These are phyloP conservation scores for Oithona nana DNA, from an alignment of 2,888 invertebrate species.

Conservation along the genomic window DNA sequence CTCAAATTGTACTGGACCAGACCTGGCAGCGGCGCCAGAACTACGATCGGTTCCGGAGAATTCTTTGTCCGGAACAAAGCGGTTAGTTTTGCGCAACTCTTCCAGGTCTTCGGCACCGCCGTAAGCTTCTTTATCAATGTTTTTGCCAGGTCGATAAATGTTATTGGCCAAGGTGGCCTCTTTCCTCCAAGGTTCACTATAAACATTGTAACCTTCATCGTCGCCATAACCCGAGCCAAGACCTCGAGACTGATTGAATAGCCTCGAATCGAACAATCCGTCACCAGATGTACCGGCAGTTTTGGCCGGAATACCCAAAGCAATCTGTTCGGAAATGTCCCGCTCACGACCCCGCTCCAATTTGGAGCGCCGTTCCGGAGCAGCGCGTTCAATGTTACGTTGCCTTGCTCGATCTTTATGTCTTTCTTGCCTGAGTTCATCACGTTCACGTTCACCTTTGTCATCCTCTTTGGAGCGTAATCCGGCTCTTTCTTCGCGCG, in stretches of 20 bases:
- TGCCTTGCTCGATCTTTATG: constrained; percentile 81
- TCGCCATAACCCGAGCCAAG: constrained; percentile 90
- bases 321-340: constrained; percentile 96
- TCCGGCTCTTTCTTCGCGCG: constrained; percentile 84
- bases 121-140: constrained; percentile 73
- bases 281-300: constrained; percentile 44
- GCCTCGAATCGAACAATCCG: constrained; percentile 75
- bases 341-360: constrained; percentile 75
- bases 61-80: constrained; percentile 93
- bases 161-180: constrained; percentile 64
- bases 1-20: constrained; percentile 89
- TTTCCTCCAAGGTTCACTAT: constrained; percentile 94
- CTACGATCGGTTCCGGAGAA: constrained; percentile 73
- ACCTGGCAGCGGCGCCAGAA: constrained; percentile 36
- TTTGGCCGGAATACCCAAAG: constrained; percentile 79
- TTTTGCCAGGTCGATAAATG: constrained; percentile 69
- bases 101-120: constrained; percentile 61
- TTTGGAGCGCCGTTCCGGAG: constrained; percentile 74
- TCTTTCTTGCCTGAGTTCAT: constrained; percentile 65
- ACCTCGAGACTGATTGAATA: constrained; percentile 81
- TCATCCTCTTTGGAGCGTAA: constrained; percentile 35
- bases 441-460: constrained; percentile 61
- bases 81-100: constrained; percentile 36
- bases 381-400: constrained; percentile 74
- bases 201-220: constrained; percentile 92